These are phyloP conservation scores for Medauroidea extradentata DNA, from an alignment of 1,140 invertebrate species.

Conservation along the genomic window DNA sequence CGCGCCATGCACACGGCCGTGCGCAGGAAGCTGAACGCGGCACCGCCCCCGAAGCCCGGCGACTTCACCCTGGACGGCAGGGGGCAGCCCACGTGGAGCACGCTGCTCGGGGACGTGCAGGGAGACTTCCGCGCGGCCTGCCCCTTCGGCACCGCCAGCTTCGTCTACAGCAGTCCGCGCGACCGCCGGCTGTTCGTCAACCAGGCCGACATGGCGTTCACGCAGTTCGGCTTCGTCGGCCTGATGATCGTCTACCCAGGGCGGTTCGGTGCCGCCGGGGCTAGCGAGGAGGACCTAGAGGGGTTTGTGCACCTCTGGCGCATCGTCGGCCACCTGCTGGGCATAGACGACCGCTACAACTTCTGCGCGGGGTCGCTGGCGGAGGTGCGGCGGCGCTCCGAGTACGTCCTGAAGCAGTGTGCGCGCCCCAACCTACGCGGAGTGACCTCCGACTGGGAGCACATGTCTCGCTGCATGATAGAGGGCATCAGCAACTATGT, in stretches of 20 bases:
- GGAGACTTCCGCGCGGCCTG: not conserved
- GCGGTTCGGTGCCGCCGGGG: slow-evolving; percentile 35
- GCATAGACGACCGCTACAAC: slow-evolving; percentile 51
- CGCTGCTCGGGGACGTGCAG: not conserved
- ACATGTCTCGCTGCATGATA: slow-evolving; percentile 42
- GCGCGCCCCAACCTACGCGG: slow-evolving; percentile 41
- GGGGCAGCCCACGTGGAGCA: not conserved
- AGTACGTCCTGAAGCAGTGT: slow-evolving; percentile 38
- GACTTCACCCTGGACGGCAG: slow-evolving; percentile 1
- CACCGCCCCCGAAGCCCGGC: not conserved
- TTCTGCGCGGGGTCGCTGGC: slow-evolving; percentile 48
- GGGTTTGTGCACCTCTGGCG: slow-evolving; percentile 49
- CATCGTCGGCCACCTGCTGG: slow-evolving; percentile 44
- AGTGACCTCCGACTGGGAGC: slow-evolving; percentile 41
- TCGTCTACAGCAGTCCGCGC: not conserved
- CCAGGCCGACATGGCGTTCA: slow-evolving; percentile 14
- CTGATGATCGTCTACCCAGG: slow-evolving; percentile 1
- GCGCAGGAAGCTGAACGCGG: slow-evolving; percentile 13
- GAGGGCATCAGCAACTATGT: slow-evolving; percentile 38
- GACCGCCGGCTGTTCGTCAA: slow-evolving; percentile 7
- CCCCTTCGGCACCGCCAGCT: not conserved
- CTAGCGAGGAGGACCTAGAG: slow-evolving; percentile 36
- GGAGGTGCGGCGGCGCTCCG: slow-evolving; percentile 40
- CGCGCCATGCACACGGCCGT: slow-evolving; percentile 36
- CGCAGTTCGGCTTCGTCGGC: slow-evolving; percentile 17